Conservation (phyloP, 2,113 vertebrate species). For the Aegithalos caudatus region DNA sequence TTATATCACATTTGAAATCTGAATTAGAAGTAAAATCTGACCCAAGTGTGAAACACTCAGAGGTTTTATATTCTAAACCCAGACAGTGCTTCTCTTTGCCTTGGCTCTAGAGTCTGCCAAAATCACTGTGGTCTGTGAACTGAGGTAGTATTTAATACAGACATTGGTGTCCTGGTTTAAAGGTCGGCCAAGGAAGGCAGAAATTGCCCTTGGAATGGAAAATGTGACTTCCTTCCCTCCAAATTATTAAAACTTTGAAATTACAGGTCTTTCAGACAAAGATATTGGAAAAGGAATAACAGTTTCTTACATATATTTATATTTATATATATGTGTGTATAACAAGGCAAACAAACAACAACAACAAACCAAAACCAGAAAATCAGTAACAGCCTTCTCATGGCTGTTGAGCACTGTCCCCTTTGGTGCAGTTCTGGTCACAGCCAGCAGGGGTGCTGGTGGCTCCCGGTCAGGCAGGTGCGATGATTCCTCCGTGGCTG, state of each 20-base stretch:
- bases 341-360: background rate
- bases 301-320: too few species aligned
- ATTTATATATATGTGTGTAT: background rate
- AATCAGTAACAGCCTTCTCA: background rate
- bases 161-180: background rate
- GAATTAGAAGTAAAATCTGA: background rate
- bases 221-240: background rate
- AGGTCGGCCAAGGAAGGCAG: background rate
- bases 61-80: background rate
- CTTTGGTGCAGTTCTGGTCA: rapidly evolving
- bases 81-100: background rate
- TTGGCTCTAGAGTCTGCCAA: background rate
- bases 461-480: background rate
- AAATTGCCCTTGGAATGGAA: background rate
- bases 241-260: background rate
- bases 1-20: background rate
- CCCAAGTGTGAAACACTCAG: background rate
- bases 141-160: background rate
- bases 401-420: rapidly evolving
- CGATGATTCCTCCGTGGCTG: background rate
- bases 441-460: background rate
- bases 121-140: background rate
- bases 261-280: background rate
- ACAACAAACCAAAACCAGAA: too few species aligned
- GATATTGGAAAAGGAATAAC: background rate